Conservation (phyloP, 1,140 invertebrate genomes). For the Gryon sp. region DNA sequence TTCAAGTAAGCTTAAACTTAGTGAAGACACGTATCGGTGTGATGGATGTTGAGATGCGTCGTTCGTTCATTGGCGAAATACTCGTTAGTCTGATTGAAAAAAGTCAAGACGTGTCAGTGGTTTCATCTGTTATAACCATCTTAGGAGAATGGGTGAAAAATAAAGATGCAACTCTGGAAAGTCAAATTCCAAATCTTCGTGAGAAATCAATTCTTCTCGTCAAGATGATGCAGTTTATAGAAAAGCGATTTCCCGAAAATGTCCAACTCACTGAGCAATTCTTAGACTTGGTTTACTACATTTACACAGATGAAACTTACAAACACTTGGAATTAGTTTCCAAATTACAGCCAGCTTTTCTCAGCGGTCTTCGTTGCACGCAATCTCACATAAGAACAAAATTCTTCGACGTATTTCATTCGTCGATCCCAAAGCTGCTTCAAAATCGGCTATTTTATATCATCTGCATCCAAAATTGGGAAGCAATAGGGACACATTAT, state of each 20-base stretch:
- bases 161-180: slow-evolving; percentile 86
- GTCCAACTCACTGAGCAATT: slow-evolving; percentile 93
- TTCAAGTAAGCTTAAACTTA: slow-evolving; percentile 92
- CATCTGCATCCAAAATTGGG: slow-evolving; percentile 97
- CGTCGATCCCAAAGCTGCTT: slow-evolving; percentile 89
- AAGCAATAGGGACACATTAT: slow-evolving; percentile 96
- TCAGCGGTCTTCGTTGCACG: slow-evolving; percentile 92
- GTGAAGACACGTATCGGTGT: slow-evolving; percentile 96
- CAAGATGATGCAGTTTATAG: slow-evolving; percentile 96
- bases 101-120: slow-evolving; percentile 93
- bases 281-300: slow-evolving; percentile 94
- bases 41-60: slow-evolving; percentile 97
- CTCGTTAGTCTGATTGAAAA: slow-evolving; percentile 96
- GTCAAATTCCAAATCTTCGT: slow-evolving; percentile 90
- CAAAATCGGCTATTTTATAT: slow-evolving; percentile 96
- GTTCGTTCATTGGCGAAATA: slow-evolving; percentile 95
- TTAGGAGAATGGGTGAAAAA: slow-evolving; percentile 94
- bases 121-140: slow-evolving; percentile 94
- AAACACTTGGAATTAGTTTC: slow-evolving; percentile 93
- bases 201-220: slow-evolving; percentile 96
- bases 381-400: slow-evolving; percentile 94
- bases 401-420: slow-evolving; percentile 97
- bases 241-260: slow-evolving; percentile 95
- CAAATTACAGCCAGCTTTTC: slow-evolving; percentile 96
- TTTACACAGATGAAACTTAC: slow-evolving; percentile 93